Base-by-base conservation (phyloP, 2,888 invertebrate genomes). In the Chironomus tentans region DNA sequence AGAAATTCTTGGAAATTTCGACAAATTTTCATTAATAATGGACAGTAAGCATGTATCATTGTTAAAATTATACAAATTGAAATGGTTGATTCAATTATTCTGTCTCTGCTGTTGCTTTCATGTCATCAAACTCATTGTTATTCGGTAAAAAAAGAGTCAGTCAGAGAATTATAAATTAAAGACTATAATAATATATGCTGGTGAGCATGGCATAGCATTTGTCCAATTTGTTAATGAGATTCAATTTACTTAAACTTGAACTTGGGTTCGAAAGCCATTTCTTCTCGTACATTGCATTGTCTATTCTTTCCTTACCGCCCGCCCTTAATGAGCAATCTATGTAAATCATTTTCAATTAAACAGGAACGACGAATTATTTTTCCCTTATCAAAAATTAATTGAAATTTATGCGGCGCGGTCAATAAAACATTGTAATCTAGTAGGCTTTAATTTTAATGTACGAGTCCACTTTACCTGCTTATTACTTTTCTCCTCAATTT, bases 401-500 rank as follows among this genome's bases (percentile, higher is more conserved):
- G n/a, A 56, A 56, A 56, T 56, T 56, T 56, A 15, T 56, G 56
- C 56, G 56, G 56, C 56, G 56, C 56, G 56, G 15, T 15, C 15
- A 56, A 15, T 50, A 5, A 50, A 15, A 15, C n/a, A n/a, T 15
- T 50, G 13, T 15, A 50, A 56, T 38, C 38, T 38, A 38, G 2
- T 10, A 38, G 10, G 10, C 38, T 10, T 38, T 38, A 38, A 38
- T 38, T 38, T 38, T 38, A 38, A 38, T 38, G 38, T 10, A 1
- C 10, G 38, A 2, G 4, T 38, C 38, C 38, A 38, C n/a, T 56
- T 50, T 48, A 74, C 74, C 85, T 92, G 92, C 80, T 94, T 92
- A 83, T 97, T 97, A 3, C 92, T 89, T 72, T 93, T 91, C 80
- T 92, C 92, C 79, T 88, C 90, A 24, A 91, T 89, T 79, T 94